phyloP scores from a whole-genome alignment of 2,113 vertebrate species.

The Gymnogyps californianus region DNA sequence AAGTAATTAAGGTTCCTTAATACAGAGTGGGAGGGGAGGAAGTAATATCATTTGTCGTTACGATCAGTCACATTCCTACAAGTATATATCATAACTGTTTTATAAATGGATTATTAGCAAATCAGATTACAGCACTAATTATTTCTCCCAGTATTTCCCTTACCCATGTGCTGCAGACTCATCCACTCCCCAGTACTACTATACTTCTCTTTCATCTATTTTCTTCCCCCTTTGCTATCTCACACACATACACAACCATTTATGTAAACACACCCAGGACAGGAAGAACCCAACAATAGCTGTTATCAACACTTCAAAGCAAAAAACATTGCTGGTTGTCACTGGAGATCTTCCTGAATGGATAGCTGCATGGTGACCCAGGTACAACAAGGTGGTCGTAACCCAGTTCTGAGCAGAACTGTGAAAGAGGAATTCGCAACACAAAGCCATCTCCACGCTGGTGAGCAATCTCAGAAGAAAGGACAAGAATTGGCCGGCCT shows the following conservation, averaged over 20 bases:
- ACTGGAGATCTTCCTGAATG: not conserved
- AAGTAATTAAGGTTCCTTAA: slow-evolving; percentile 73
- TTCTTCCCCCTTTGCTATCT: not conserved
- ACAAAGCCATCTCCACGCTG: not conserved
- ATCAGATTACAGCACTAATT: slow-evolving; percentile 59
- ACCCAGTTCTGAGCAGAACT: not conserved
- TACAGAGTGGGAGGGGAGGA: slow-evolving; percentile 58
- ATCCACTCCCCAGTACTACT: not conserved
- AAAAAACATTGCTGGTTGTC: not conserved
- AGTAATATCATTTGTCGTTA: slow-evolving; percentile 68
- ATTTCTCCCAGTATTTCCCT: slow-evolving; percentile 42
- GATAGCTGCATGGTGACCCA: not conserved
- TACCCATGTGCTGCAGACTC: not conserved
- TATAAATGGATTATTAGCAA: slow-evolving; percentile 69
- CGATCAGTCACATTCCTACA: slow-evolving; percentile 67
- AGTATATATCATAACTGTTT: slow-evolving; percentile 67
- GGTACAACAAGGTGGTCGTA: not conserved
- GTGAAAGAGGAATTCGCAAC: not conserved
- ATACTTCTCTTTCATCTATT: not conserved
- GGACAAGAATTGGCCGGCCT: slow-evolving; percentile 6
- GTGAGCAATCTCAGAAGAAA: slow-evolving; percentile 15
- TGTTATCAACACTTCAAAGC: not conserved
- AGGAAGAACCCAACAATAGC: not conserved
- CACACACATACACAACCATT: not conserved
- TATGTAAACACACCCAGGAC: not conserved